Percentiles rank a stretch among this genome's conserved stretches.
Evolutionary conservation across 2,113 vertebrate species (phyloP).

Genomic region (Elaphurus davidianus): DNA sequence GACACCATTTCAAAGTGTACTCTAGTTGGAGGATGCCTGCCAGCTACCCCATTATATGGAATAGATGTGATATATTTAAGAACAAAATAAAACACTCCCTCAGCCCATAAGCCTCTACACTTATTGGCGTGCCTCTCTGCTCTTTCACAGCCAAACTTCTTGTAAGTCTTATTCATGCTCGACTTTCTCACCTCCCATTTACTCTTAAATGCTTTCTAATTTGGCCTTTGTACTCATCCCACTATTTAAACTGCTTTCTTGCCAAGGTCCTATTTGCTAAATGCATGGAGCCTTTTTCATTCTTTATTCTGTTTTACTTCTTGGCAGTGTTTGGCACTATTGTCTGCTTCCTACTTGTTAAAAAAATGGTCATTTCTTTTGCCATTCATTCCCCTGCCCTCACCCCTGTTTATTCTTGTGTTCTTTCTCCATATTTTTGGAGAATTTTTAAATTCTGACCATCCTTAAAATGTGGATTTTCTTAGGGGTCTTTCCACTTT

Average conservation of each 20-base stretch:
- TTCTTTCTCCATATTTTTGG: neutral
- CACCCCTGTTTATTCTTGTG: neutral
- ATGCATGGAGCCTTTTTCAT: neutral
- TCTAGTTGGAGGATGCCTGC: neutral
- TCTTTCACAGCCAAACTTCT: constrained; percentile 10
- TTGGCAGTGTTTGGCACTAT: neutral
- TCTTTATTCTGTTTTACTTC: neutral
- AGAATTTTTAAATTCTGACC: neutral
- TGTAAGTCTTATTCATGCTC: neutral
- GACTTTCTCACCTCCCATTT: neutral
- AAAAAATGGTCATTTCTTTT: neutral
- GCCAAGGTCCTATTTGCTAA: neutral
- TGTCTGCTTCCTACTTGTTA: neutral
- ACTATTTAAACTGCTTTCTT: neutral
- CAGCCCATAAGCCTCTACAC: neutral
- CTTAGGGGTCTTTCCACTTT: neutral
- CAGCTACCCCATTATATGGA: neutral
- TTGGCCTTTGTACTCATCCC: neutral
- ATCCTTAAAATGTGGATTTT: neutral
- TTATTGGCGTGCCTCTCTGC: neutral
- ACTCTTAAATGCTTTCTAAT: constrained; percentile 22
- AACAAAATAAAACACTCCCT: neutral
- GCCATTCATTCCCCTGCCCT: neutral
- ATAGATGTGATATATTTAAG: neutral
- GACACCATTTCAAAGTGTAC: neutral